Evolutionary conservation across 2,888 invertebrate species (phyloP).

Genomic region (Noctua pronuba): DNA sequence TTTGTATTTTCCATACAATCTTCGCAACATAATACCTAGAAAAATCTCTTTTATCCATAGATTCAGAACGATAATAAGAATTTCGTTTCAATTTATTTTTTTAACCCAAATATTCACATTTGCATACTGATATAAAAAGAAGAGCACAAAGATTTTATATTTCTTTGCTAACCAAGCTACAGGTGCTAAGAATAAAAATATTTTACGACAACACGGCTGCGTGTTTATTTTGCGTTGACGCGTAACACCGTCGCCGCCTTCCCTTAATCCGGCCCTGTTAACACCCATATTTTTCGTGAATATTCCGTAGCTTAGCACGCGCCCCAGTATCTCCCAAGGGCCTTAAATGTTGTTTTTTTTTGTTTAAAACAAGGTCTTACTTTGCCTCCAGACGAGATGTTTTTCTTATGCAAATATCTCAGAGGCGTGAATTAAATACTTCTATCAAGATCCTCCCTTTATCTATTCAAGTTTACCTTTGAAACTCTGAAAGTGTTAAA

Average conservation of each 20-base stretch:
- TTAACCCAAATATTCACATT: slow-evolving; percentile 22
- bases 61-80: slow-evolving; percentile 9
- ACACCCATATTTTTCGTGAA: slow-evolving; percentile 62
- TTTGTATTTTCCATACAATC: not conserved
- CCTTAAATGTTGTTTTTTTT: slow-evolving; percentile 49
- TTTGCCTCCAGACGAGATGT: slow-evolving; percentile 57
- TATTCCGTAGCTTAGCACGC: slow-evolving; percentile 49
- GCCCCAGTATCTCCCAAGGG: slow-evolving; percentile 46
- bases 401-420: slow-evolving; percentile 72
- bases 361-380: slow-evolving; percentile 61
- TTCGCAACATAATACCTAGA: not conserved
- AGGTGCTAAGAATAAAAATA: slow-evolving; percentile 60
- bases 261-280: slow-evolving; percentile 62
- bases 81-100: slow-evolving; percentile 18
- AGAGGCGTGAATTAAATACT: slow-evolving; percentile 62
- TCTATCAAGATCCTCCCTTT: slow-evolving; percentile 55
- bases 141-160: slow-evolving; percentile 38
- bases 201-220: slow-evolving; percentile 42
- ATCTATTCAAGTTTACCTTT: slow-evolving; percentile 44
- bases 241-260: slow-evolving; percentile 8
- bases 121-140: slow-evolving; percentile 28
- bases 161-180: slow-evolving; percentile 48
- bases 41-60: not conserved
- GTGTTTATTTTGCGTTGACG: slow-evolving; percentile 56
- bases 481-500: slow-evolving; percentile 29